phyloP scores from a whole-genome alignment of 1,140 invertebrate species.

The Dinoponera quadriceps region DNA sequence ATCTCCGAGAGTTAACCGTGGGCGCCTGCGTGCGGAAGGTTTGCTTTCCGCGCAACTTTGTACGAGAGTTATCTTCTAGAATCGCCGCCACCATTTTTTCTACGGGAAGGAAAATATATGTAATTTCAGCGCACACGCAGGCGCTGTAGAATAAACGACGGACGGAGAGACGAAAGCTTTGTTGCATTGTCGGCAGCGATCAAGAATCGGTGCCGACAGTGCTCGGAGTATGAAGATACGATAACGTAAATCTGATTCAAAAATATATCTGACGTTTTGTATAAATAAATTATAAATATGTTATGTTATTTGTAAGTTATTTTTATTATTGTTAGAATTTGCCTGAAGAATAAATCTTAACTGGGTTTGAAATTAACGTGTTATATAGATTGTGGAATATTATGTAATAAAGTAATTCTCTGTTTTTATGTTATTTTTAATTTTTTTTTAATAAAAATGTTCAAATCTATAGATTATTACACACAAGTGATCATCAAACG shows the following conservation, averaged over 20 bases:
- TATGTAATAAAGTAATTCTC: background rate
- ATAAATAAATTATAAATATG: background rate
- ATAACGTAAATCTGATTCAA: constrained; percentile 16
- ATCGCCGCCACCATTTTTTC: background rate
- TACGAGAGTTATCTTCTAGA: background rate
- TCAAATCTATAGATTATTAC: background rate
- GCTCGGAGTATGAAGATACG: too few relatives aligned
- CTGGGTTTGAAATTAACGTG: too few relatives aligned
- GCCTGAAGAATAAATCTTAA: too few relatives aligned
- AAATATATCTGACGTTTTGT: background rate
- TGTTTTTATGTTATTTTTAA: too few relatives aligned
- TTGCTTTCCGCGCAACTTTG: background rate
- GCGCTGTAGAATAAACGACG: background rate
- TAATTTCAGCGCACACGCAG: constrained; percentile 24
- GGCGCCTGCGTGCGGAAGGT: constrained; percentile 54
- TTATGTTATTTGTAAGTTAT: constrained; percentile 2
- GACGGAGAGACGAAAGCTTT: background rate
- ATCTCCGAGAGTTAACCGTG: background rate
- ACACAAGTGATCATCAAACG: background rate
- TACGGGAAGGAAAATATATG: background rate
- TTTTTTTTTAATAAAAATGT: background rate
- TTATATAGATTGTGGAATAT: background rate
- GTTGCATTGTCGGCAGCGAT: background rate
- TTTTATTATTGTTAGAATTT: too few relatives aligned
- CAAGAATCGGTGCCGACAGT: background rate